Conservation (phyloP, 2,888 invertebrate genomes). For the Drosophila lacicola region DNA sequence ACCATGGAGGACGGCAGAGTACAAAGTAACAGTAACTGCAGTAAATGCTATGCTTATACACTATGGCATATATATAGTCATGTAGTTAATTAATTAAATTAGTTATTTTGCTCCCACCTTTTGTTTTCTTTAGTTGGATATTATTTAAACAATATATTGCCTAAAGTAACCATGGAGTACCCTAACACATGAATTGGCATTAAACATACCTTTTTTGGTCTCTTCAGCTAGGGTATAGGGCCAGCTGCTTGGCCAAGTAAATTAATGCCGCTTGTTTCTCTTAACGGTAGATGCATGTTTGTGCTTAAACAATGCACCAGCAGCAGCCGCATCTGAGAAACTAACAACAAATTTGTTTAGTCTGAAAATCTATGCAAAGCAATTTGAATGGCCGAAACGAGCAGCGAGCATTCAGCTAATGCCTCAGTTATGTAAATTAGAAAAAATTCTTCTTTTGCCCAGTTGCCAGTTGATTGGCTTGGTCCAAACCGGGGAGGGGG, state of each 20-base stretch:
- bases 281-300: constrained; percentile 70
- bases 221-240: constrained; percentile 17
- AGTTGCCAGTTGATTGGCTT: constrained; percentile 65
- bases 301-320: constrained; percentile 65
- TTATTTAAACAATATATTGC: too few relatives aligned
- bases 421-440: constrained; percentile 76
- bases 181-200: too few relatives aligned
- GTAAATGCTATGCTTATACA: too few relatives aligned
- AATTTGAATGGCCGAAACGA: constrained; percentile 50
- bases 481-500: constrained; percentile 9
- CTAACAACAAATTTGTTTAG: constrained; percentile 52
- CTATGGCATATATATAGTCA: too few relatives aligned
- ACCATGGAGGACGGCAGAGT: background rate
- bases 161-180: background rate
- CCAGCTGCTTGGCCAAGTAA: background rate
- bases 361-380: constrained; percentile 72
- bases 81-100: too few relatives aligned
- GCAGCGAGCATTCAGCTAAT: constrained; percentile 70
- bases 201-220: too few relatives aligned
- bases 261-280: constrained; percentile 22
- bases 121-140: too few relatives aligned
- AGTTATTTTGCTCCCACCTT: too few relatives aligned
- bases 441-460: constrained; percentile 57
- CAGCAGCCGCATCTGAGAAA: constrained; percentile 26
- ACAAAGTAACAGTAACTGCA: background rate